phyloP scores from a whole-genome alignment of 2,113 vertebrate species.

The Abramis brama region DNA sequence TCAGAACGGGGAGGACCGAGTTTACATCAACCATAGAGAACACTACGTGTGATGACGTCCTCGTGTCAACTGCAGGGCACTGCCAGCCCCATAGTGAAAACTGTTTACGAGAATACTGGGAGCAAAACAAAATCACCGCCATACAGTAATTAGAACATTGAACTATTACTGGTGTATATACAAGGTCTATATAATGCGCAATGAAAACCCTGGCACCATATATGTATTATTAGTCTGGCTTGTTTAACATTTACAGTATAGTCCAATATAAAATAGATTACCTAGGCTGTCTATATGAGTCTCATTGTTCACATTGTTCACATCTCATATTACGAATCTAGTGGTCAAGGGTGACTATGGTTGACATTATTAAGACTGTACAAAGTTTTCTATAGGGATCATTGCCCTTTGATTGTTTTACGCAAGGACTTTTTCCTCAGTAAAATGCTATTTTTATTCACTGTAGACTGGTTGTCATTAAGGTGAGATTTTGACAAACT shows the following conservation, averaged over 20 bases:
- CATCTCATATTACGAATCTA: not conserved
- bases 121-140: slow-evolving; percentile 9
- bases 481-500: not conserved
- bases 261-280: not conserved
- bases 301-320: slow-evolving; percentile 2
- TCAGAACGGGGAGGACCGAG: slow-evolving; percentile 73
- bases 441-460: not conserved
- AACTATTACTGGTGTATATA: not conserved
- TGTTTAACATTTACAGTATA: slow-evolving; percentile 18
- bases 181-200: slow-evolving; percentile 15
- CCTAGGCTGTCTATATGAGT: not conserved
- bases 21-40: slow-evolving; percentile 80
- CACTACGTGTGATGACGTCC: slow-evolving; percentile 75
- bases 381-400: not conserved
- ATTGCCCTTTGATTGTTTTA: not conserved
- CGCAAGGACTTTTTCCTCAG: not conserved
- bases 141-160: slow-evolving; percentile 10
- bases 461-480: not conserved
- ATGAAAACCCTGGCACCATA: slow-evolving; percentile 23
- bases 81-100: slow-evolving; percentile 5
- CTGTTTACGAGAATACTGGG: slow-evolving; percentile 1
- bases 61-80: slow-evolving; percentile 11
- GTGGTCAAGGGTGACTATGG: not conserved
- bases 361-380: not conserved
- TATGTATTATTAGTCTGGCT: not conserved